Conservation (phyloP, 2,797 vertebrate species). For the Chelon auratus region DNA sequence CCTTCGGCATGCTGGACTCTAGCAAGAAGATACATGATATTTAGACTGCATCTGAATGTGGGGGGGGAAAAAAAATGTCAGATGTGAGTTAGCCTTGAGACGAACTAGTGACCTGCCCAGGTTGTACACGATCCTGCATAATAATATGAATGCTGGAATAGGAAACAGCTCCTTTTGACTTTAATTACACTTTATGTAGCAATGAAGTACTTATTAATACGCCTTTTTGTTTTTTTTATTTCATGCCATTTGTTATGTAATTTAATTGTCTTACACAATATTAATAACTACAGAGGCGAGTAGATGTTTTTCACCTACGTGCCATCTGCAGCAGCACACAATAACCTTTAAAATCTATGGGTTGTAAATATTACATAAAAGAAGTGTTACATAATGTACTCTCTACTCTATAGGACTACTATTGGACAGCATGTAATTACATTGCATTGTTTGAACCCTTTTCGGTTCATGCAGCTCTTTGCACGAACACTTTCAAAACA, state of each 20-base stretch:
- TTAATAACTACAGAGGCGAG: not conserved
- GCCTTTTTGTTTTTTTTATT: too few species aligned
- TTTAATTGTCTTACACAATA: too few species aligned
- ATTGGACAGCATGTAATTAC: not conserved
- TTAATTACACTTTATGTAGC: too few species aligned
- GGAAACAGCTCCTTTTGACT: not conserved
- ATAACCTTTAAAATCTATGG: too few species aligned
- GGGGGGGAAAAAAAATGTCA: not conserved
- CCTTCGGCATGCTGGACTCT: slow-evolving; percentile 77
- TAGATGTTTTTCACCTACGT: not conserved
- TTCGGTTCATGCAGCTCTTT: not conserved
- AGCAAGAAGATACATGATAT: slow-evolving; percentile 22
- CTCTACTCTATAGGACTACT: not conserved
- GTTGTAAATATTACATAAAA: too few species aligned
- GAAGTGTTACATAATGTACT: too few species aligned
- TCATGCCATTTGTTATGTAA: too few species aligned
- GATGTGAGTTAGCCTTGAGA: not conserved
- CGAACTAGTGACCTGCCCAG: not conserved
- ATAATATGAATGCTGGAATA: slow-evolving; percentile 3
- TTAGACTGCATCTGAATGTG: not conserved
- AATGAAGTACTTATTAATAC: too few species aligned
- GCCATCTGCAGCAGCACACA: not conserved
- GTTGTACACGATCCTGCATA: not conserved
- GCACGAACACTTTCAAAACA: not conserved
- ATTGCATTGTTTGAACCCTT: not conserved